These are phyloP conservation scores for Tetragonula clypearis DNA, from an alignment of 1,140 invertebrate species.

Conservation along the genomic window DNA sequence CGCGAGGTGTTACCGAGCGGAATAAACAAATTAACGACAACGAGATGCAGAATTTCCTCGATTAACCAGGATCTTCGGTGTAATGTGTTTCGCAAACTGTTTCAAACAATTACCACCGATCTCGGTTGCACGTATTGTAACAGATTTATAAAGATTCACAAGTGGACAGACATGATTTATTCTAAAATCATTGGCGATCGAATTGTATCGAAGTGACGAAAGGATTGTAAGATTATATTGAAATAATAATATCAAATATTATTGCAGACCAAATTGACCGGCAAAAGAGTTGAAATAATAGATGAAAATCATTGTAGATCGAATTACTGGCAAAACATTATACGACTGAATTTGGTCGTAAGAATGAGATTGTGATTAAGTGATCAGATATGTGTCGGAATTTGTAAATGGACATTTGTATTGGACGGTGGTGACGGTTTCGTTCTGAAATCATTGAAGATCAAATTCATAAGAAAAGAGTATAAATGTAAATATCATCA, in stretches of 20 bases:
- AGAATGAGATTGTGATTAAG: too few species aligned
- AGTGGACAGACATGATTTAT: neutral
- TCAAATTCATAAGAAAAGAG: neutral
- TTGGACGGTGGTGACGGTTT: neutral
- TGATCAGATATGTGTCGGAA: too few species aligned
- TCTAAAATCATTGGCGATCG: neutral
- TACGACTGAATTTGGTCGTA: too few species aligned
- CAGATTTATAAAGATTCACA: neutral
- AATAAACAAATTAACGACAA: constrained; percentile 24
- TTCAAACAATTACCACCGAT: neutral
- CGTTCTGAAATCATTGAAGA: neutral
- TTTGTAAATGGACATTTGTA: too few species aligned
- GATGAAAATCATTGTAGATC: too few species aligned
- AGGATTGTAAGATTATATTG: too few species aligned
- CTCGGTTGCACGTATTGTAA: neutral
- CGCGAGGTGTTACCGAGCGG: neutral
- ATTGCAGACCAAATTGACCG: too few species aligned
- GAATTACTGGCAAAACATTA: too few species aligned
- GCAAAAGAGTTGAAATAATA: too few species aligned
- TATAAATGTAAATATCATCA: too few species aligned
- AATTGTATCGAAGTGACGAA: neutral
- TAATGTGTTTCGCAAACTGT: neutral
- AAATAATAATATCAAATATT: too few species aligned
- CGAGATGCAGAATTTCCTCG: neutral
- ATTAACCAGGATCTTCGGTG: neutral